Evolutionary conservation across 2,888 invertebrate species (phyloP).

Genomic region (Cheilosia grossa): DNA sequence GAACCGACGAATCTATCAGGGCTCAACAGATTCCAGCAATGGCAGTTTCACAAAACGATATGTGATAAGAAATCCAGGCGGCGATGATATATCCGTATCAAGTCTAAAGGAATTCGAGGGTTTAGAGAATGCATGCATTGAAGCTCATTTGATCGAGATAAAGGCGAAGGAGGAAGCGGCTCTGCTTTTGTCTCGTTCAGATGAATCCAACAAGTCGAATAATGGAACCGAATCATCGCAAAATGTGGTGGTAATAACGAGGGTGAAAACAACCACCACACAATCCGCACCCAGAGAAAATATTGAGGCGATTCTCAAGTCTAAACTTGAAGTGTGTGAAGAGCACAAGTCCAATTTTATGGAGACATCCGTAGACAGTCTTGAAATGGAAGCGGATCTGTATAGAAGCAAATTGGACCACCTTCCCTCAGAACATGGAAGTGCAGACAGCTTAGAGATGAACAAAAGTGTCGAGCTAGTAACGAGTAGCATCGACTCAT

Average conservation of each 20-base stretch:
- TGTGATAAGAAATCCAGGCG: conserved; percentile 88
- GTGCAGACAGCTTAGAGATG: conserved; percentile 88
- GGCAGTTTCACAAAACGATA: conserved; percentile 91
- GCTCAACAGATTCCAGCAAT: conserved; percentile 94
- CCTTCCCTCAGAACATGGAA: conserved; percentile 85
- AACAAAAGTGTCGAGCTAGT: conserved; percentile 85
- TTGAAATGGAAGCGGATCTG: conserved; percentile 82
- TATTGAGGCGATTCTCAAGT: conserved; percentile 82
- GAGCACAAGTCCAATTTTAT: conserved; percentile 83
- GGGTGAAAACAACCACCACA: conserved; percentile 79
- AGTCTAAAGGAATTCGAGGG: conserved; percentile 97
- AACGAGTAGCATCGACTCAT: conserved; percentile 85
- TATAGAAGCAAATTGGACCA: conserved; percentile 74
- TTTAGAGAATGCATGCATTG: conserved; percentile 93
- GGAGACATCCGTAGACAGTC: conserved; percentile 87
- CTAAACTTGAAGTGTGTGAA: conserved; percentile 81
- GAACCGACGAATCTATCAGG: conserved; percentile 87
- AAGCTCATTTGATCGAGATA: conserved; percentile 92
- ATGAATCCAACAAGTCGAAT: conserved; percentile 83
- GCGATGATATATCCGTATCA: conserved; percentile 93
- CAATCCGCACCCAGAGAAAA: conserved; percentile 77
- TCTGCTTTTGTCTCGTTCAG: conserved; percentile 85
- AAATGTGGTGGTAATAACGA: conserved; percentile 77
- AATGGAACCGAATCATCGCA: conserved; percentile 76
- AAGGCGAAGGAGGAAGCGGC: conserved; percentile 94